Conservation (phyloP, 2,113 vertebrate species). For the Gasterosteus aculeatus region DNA sequence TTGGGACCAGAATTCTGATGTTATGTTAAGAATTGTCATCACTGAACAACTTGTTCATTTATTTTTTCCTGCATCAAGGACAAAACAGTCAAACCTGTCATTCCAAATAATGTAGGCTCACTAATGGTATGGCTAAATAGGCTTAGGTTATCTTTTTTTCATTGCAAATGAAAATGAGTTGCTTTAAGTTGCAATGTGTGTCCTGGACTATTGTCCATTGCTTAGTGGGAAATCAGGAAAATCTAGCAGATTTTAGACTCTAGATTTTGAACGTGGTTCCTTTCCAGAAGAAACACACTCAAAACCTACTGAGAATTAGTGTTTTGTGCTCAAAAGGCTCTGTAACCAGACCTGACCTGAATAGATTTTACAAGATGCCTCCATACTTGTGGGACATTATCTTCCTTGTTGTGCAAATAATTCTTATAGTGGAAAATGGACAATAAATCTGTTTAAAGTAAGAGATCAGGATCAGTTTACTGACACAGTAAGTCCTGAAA, state of each 20-base stretch:
- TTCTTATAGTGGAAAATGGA: not conserved
- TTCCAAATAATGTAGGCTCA: not conserved
- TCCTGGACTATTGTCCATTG: too few relatives aligned
- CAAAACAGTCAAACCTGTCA: not conserved
- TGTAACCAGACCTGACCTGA: not conserved
- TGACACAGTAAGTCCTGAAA: not conserved
- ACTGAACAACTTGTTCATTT: not conserved
- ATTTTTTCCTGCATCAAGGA: not conserved
- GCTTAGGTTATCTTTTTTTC: too few relatives aligned
- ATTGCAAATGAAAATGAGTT: too few relatives aligned
- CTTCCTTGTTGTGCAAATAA: not conserved
- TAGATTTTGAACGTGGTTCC: too few relatives aligned
- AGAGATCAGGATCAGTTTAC: not conserved
- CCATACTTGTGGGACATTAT: not conserved
- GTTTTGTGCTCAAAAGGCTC: too few relatives aligned
- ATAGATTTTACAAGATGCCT: not conserved
- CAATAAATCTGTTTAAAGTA: not conserved
- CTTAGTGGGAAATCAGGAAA: too few relatives aligned
- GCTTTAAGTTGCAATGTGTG: too few relatives aligned
- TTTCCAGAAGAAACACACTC: too few relatives aligned
- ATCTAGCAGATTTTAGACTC: too few relatives aligned
- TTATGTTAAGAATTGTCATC: not conserved
- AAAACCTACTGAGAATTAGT: too few relatives aligned
- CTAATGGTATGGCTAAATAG: not conserved
- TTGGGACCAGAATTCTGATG: not conserved